Evolutionary conservation across 2,888 invertebrate genomes (phyloP).

Genomic region (Plutella xylostella): DNA sequence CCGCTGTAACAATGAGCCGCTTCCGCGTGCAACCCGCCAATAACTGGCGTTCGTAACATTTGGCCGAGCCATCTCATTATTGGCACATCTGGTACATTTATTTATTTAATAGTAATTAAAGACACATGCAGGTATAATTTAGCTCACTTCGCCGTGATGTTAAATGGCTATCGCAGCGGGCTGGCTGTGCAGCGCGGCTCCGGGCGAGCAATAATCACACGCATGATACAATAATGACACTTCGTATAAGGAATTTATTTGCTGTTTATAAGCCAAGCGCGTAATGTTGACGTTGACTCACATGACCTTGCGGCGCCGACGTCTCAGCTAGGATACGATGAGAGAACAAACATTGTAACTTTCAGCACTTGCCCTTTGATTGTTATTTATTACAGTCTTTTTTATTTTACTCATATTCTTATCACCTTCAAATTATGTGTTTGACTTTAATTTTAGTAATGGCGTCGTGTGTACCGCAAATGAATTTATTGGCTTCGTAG

Average conservation of each 20-base stretch:
- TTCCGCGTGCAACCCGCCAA: background rate
- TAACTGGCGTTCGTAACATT: background rate
- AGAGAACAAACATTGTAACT: background rate
- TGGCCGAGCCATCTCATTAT: background rate
- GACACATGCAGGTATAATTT: background rate
- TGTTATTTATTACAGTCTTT: too few species aligned
- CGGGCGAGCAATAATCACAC: slow-evolving; percentile 13
- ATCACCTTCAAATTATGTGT: too few species aligned
- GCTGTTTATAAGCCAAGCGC: slow-evolving; percentile 8
- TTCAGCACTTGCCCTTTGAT: too few species aligned
- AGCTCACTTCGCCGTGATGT: background rate
- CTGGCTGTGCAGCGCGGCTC: background rate
- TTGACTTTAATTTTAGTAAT: too few species aligned
- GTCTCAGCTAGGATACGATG: background rate
- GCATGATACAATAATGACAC: too few species aligned
- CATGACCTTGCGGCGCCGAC: background rate
- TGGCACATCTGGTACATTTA: slow-evolving; percentile 1
- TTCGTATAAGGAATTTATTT: slow-evolving; percentile 31
- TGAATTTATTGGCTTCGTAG: background rate
- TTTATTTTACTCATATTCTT: too few species aligned
- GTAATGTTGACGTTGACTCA: slow-evolving; percentile 2
- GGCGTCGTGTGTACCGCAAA: too few species aligned
- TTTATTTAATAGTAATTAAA: slow-evolving; percentile 3
- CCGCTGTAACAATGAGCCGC: background rate
- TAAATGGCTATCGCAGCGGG: background rate